Percentiles rank a stretch among this genome's conserved stretches.
These are phyloP conservation scores for Lasioglossum lativentre DNA, from an alignment of 2,888 invertebrate genomes.

Conservation along the genomic window DNA sequence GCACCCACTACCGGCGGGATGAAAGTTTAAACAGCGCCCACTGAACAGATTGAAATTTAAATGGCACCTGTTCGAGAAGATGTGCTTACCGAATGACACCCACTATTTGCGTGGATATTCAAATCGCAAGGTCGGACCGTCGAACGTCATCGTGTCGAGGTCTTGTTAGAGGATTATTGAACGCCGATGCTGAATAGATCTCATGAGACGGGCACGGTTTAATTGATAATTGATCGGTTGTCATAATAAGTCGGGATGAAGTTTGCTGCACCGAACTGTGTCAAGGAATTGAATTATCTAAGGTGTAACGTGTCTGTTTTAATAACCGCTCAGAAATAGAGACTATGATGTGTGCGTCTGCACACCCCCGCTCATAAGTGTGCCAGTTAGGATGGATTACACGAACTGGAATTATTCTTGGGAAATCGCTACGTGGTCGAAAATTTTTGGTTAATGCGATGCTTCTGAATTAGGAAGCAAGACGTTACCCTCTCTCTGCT, in stretches of 20 bases:
- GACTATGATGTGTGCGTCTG: background rate
- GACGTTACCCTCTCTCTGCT: no score
- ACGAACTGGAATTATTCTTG: background rate
- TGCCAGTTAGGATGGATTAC: background rate
- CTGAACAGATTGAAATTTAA: conserved; percentile 34
- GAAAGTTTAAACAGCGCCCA: conserved; percentile 30
- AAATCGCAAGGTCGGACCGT: conserved; percentile 13
- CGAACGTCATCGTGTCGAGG: background rate
- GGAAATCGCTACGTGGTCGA: no score
- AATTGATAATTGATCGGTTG: background rate
- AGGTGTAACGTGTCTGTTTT: background rate
- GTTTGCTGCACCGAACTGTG: background rate
- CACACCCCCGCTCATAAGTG: background rate
- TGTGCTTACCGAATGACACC: conserved; percentile 29
- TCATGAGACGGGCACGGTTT: background rate
- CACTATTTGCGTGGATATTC: conserved; percentile 11
- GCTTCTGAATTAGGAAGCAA: background rate
- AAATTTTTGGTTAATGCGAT: background rate
- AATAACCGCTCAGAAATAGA: background rate
- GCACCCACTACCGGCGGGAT: conserved; percentile 8
- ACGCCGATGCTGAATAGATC: background rate
- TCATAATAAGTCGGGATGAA: background rate
- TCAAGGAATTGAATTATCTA: conserved; percentile 5
- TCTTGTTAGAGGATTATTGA: conserved; percentile 3
- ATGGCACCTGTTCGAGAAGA: conserved; percentile 36